Percentiles rank a stretch among this genome's conserved stretches.
Evolutionary conservation across 2,797 vertebrate species (phyloP).

Genomic region (Sebastes itinus): DNA sequence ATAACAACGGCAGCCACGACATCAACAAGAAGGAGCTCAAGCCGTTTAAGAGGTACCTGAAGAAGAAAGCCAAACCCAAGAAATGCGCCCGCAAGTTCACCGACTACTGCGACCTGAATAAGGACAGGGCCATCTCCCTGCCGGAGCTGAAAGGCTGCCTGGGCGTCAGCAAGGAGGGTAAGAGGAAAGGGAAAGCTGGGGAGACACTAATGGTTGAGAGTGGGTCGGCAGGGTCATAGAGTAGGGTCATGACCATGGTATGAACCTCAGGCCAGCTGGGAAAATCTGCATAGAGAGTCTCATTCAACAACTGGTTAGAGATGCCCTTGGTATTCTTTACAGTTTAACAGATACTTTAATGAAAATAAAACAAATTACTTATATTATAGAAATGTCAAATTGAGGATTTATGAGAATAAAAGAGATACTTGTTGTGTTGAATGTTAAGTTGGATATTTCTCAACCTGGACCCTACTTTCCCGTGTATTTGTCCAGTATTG

Average conservation of each 20-base stretch:
- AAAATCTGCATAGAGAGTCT: not conserved
- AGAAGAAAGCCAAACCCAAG: conserved; percentile 99
- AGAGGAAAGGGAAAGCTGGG: conserved; percentile 31
- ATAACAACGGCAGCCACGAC: conserved; percentile 93
- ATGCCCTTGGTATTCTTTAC: not conserved
- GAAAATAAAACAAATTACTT: not conserved
- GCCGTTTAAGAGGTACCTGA: conserved; percentile 96
- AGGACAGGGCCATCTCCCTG: conserved; percentile 94
- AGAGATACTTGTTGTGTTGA: not conserved
- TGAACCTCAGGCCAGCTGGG: conserved; percentile 27
- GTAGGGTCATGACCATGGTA: not conserved
- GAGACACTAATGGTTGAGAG: not conserved
- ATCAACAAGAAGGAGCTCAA: conserved; percentile 98
- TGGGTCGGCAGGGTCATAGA: not conserved
- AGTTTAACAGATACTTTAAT: not conserved
- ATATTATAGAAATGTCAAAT: not conserved
- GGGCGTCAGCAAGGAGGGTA: conserved; percentile 95
- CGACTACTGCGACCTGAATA: conserved; percentile 98
- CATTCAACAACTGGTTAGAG: not conserved
- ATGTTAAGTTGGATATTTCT: too few relatives aligned
- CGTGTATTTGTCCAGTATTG: too few relatives aligned
- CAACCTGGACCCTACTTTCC: not conserved
- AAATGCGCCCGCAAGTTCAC: conserved; percentile 96
- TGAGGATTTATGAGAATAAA: not conserved
- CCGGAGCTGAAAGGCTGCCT: conserved; percentile 97